Conservation (phyloP, 2,113 vertebrate species). For the Anguilla japonica region DNA sequence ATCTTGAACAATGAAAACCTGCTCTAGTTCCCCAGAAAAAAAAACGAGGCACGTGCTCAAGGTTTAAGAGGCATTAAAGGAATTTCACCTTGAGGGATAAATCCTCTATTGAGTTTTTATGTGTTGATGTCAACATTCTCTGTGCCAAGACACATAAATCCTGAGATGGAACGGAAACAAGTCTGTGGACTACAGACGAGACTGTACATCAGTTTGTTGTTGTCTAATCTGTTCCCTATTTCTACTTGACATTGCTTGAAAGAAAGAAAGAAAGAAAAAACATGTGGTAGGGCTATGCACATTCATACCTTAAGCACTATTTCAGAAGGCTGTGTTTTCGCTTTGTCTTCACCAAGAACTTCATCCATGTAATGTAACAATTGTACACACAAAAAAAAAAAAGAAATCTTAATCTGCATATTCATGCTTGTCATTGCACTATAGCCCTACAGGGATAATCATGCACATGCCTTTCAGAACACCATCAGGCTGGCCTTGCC, state of each 20-base stretch:
- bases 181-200: background rate
- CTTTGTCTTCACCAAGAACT: background rate
- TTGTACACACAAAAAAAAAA: background rate
- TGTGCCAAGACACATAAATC: background rate
- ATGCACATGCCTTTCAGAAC: too few species aligned
- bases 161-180: background rate
- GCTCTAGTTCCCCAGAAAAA: background rate
- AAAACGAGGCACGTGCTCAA: background rate
- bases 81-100: conserved; percentile 2
- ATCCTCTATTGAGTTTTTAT: background rate
- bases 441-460: background rate
- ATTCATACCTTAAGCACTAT: too few species aligned
- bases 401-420: too few species aligned
- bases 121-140: background rate
- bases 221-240: too few species aligned
- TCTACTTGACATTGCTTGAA: too few species aligned
- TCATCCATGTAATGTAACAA: background rate
- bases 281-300: too few species aligned
- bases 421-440: too few species aligned
- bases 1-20: background rate
- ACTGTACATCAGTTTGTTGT: background rate
- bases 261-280: background rate
- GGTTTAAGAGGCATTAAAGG: background rate
- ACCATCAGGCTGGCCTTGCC: too few species aligned
- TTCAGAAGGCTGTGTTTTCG: background rate